Evolutionary conservation across 1,140 invertebrate genomes (phyloP).

Genomic region (Ceratoteleas bidentatus): DNA sequence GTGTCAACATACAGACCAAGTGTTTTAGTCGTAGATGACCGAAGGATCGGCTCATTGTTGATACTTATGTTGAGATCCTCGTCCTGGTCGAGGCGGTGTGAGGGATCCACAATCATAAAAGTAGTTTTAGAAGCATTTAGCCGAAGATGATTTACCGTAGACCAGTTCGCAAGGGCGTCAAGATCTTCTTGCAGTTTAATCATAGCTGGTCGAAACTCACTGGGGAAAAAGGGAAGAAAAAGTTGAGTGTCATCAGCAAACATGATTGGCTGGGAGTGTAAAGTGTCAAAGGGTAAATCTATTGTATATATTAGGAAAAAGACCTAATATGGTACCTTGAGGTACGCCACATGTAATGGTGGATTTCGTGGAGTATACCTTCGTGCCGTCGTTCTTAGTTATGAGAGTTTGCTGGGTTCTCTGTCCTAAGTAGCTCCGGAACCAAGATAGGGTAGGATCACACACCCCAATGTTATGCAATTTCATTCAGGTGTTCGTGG

Average conservation of each 20-base stretch:
- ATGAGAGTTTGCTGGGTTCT: constrained; percentile 2
- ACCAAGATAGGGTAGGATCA: background rate
- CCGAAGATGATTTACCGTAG: background rate
- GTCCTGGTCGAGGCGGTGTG: background rate
- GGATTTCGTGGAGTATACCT: no score
- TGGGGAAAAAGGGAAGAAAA: background rate
- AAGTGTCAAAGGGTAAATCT: background rate
- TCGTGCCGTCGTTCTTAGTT: no score
- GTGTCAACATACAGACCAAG: background rate
- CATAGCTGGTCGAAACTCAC: background rate
- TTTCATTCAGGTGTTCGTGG: background rate
- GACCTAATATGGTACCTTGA: background rate
- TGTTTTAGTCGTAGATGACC: no score
- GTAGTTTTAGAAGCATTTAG: background rate
- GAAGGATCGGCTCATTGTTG: no score
- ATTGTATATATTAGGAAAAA: background rate
- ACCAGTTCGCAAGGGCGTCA: background rate
- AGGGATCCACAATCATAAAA: background rate
- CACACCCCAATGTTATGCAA: background rate
- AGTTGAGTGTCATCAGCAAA: constrained; percentile 9
- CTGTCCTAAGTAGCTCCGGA: background rate
- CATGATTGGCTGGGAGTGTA: background rate
- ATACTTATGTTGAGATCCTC: background rate
- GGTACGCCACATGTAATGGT: no score
- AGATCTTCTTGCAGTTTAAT: background rate